Percentiles rank a stretch among this genome's conserved stretches.
These are phyloP conservation scores for Kryphioiulus occultus DNA, from an alignment of 2,888 invertebrate genomes.

Conservation along the genomic window DNA sequence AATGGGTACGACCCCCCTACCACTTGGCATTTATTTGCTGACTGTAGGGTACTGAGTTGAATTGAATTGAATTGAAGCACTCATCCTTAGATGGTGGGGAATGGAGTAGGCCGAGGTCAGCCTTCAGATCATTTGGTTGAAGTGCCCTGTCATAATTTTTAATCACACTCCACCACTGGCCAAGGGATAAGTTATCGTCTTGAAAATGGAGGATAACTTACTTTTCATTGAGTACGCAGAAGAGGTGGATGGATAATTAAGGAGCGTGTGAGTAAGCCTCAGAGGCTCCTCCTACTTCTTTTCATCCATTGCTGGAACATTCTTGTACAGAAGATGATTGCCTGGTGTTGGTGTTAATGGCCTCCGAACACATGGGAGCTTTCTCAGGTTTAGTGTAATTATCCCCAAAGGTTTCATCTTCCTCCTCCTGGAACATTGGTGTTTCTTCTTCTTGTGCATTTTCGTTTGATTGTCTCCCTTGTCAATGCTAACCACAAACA, in stretches of 20 bases:
- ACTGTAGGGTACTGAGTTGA: background rate
- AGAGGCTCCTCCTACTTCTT: background rate
- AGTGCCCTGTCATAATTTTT: conserved; percentile 35
- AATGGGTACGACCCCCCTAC: no score
- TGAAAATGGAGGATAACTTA: background rate
- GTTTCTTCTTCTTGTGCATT: background rate
- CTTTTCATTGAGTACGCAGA: conserved; percentile 13
- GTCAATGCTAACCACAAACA: background rate
- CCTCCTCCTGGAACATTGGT: background rate
- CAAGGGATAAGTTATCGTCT: background rate
- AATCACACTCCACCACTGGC: background rate
- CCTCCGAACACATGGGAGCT: conserved; percentile 31
- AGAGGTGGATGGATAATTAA: background rate
- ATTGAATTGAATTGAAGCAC: background rate
- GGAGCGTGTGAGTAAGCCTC: conserved; percentile 1
- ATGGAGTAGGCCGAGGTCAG: background rate
- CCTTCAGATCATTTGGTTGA: background rate
- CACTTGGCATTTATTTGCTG: no score
- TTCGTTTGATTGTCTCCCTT: background rate
- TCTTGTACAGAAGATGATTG: background rate
- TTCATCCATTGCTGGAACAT: conserved; percentile 1
- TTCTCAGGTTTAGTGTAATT: conserved; percentile 19
- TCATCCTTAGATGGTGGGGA: background rate
- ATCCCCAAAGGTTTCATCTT: background rate
- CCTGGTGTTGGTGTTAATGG: conserved; percentile 19